A percentile compares a stretch with the other conserved stretches of the same genome.
Evolutionary conservation across 2,797 vertebrate genomes (phyloP).

Genomic region (Paguma larvata): DNA sequence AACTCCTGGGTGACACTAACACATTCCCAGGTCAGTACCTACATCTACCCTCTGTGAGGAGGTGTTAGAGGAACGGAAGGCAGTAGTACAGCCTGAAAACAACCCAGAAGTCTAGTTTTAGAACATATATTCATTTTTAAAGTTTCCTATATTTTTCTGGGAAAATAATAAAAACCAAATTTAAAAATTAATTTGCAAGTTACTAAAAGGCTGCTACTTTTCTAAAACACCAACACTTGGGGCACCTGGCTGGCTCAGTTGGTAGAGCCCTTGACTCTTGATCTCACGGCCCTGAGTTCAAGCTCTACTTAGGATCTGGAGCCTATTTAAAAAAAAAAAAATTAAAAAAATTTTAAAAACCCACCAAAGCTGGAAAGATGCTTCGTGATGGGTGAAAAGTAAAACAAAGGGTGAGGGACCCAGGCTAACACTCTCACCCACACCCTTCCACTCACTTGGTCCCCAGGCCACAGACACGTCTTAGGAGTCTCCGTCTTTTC

Average conservation of each 20-base stretch:
- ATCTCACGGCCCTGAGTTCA: neutral
- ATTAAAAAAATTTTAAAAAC: neutral
- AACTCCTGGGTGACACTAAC: neutral
- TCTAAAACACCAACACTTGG: neutral
- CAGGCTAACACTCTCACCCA: neutral
- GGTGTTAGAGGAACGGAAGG: neutral
- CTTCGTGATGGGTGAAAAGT: neutral
- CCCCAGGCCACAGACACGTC: neutral
- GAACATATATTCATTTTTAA: neutral
- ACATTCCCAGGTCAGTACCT: neutral
- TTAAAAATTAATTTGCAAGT: neutral
- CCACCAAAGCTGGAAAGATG: neutral
- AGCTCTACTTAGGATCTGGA: neutral
- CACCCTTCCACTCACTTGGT: too few species aligned
- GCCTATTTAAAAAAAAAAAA: neutral
- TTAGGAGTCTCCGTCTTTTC: neutral
- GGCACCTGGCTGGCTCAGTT: neutral
- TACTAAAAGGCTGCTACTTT: neutral
- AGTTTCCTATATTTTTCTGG: conserved; percentile 2
- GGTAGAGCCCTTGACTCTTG: neutral
- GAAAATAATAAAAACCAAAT: neutral
- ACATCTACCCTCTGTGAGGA: neutral
- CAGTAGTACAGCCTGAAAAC: neutral
- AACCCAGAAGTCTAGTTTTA: neutral
- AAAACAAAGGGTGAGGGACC: neutral